Conservation (phyloP, 2,888 invertebrate genomes). For the Drosophila anomalipes region DNA sequence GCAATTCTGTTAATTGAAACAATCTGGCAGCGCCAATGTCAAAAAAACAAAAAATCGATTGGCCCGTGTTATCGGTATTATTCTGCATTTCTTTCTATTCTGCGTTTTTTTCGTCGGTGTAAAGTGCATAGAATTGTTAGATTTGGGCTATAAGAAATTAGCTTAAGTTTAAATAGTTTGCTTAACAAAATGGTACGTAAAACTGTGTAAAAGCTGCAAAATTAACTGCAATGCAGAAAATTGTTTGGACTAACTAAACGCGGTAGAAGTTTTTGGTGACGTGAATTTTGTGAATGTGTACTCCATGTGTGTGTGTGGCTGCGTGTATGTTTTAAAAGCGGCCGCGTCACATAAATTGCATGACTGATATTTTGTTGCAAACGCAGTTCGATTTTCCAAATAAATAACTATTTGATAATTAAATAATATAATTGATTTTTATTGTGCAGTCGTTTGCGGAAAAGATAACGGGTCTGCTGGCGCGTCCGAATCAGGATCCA, state of each 20-base stretch:
- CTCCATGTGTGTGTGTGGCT: slow-evolving; percentile 25
- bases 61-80: slow-evolving; percentile 39
- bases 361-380: slow-evolving; percentile 15
- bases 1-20: not conserved
- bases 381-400: slow-evolving; percentile 44
- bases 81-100: slow-evolving; percentile 53
- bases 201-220: not conserved
- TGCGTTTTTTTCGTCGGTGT: slow-evolving; percentile 61
- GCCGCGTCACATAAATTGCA: slow-evolving; percentile 70
- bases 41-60: slow-evolving; percentile 26
- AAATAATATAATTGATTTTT: slow-evolving; percentile 19
- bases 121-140: slow-evolving; percentile 51
- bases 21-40: slow-evolving; percentile 37
- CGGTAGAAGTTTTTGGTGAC: slow-evolving; percentile 57
- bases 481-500: slow-evolving; percentile 90
- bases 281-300: slow-evolving; percentile 42
- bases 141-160: slow-evolving; percentile 45
- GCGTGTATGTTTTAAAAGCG: slow-evolving; percentile 37
- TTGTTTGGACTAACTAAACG: slow-evolving; percentile 22
- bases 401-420: slow-evolving; percentile 6
- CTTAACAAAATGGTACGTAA: slow-evolving; percentile 62
- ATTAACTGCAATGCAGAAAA: not conserved
- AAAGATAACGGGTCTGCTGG: slow-evolving; percentile 92
- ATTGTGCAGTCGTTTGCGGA: slow-evolving; percentile 87
- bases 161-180: slow-evolving; percentile 54